phyloP scores from a whole-genome alignment of 2,113 vertebrate species.

The Myrmecobius fasciatus region DNA sequence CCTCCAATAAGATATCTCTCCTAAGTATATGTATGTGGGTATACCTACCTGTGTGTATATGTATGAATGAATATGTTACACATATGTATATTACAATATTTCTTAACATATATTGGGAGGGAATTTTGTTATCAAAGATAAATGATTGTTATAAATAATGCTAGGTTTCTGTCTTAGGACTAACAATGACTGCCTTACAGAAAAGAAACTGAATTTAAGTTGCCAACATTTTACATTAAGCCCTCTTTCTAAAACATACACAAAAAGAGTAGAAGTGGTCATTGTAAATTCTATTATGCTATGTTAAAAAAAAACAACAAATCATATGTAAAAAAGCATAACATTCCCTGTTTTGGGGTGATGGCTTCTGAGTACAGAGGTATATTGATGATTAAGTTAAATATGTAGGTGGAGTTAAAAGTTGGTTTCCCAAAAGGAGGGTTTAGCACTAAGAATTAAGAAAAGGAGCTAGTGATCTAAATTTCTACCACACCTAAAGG shows the following conservation, averaged over 20 bases:
- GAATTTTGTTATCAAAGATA: background rate
- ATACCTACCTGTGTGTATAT: too few relatives aligned
- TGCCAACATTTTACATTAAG: background rate
- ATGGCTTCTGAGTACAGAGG: background rate
- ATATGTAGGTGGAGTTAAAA: background rate
- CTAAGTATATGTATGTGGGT: too few relatives aligned
- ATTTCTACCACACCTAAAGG: constrained; percentile 17
- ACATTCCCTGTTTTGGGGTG: background rate
- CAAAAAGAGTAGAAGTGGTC: background rate
- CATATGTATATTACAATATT: too few relatives aligned
- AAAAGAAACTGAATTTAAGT: background rate
- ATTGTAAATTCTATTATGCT: background rate
- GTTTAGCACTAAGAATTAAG: background rate
- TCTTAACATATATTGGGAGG: too few relatives aligned
- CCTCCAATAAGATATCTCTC: background rate
- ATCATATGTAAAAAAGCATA: background rate
- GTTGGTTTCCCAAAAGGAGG: background rate
- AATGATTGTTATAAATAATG: background rate
- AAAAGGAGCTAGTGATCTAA: constrained; percentile 29
- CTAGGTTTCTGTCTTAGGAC: background rate
- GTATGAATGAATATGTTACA: too few relatives aligned
- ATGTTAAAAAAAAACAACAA: background rate
- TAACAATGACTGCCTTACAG: background rate
- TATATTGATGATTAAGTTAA: background rate
- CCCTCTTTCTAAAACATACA: background rate